Conservation (phyloP, 2,888 invertebrate genomes). For the Caradrina clavipalpis region DNA sequence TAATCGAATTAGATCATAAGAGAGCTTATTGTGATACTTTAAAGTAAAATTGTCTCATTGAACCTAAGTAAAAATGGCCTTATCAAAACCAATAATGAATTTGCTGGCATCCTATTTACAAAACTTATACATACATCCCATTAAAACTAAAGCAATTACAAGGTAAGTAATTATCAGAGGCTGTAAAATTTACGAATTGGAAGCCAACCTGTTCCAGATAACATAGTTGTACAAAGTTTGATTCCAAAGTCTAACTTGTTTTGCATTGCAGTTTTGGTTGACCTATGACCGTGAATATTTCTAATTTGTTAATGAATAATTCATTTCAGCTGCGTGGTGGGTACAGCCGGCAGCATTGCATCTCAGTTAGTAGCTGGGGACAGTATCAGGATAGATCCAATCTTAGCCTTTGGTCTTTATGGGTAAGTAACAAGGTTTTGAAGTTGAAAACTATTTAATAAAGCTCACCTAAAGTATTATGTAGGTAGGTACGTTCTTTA, state of each 20-base stretch:
- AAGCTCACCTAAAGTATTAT: neutral
- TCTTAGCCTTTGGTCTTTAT: conserved; percentile 94
- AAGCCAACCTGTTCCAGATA: conserved; percentile 21
- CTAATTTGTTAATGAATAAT: conserved; percentile 12
- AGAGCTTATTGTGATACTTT: conserved; percentile 45
- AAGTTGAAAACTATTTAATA: neutral
- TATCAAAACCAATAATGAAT: conserved; percentile 94
- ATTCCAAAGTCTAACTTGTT: conserved; percentile 58
- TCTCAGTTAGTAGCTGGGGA: conserved; percentile 94
- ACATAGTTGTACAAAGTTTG: conserved; percentile 37
- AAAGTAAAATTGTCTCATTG: conserved; percentile 23
- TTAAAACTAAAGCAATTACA: conserved; percentile 95
- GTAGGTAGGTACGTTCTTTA: neutral
- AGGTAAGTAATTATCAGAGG: conserved; percentile 91
- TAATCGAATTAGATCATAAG: conserved; percentile 47
- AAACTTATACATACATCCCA: conserved; percentile 94
- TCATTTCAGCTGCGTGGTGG: conserved; percentile 92
- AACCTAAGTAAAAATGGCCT: conserved; percentile 86
- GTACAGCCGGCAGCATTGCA: conserved; percentile 93
- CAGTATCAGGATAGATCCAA: conserved; percentile 92
- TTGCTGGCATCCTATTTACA: conserved; percentile 93
- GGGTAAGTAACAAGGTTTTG: conserved; percentile 90
- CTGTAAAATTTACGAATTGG: conserved; percentile 7
- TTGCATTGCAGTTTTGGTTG: conserved; percentile 17
- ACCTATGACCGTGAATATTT: conserved; percentile 3